Evolutionary conservation across 2,888 invertebrate species (phyloP), one percentile per base, ranked within the genome.

Genomic region (Myopa testacea): DNA sequence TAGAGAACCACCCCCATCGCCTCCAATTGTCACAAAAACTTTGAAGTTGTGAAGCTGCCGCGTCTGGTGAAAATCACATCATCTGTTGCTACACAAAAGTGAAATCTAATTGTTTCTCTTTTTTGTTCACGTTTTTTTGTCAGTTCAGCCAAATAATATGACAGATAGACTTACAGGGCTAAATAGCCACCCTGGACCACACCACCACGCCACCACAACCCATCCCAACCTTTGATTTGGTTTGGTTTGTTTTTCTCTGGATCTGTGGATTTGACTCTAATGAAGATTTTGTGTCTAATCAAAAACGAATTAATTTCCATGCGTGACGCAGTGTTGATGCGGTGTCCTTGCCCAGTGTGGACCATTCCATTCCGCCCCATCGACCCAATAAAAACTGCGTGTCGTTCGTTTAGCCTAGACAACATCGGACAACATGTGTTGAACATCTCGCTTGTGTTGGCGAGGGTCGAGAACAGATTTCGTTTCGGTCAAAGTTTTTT

Each of bases 261-360:
- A 45, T 45, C 10, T 45, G 45, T 45, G 45, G 45, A 45, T 45
- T 45, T 45, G 45, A 8, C 3, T 16, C 40, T 12, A 45, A 69
- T 26, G 52, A 68, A 58, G 7, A 75, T 75, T 67, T 67, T 68
- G 45, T 67, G 67, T 67, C 75, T 75, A 68, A 75, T 75, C 75
- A 75, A 68, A 75, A 75, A 75, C 40, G 68, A 75, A 75, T 75
- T 75, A 75, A 67, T 67, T 75, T 68, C 50, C 40, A 38, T 63
- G 34, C 73, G 62, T 62, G 73, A 26, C 58, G 68, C 37, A 38
- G 26, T 45, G 38, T n/a, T 45, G 40, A 8, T 10, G 73, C 45
- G 0, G 6, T 45, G 45, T 45, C 6, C 45, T 45, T 45, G 45
- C 45, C 45, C 45, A 26, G 26, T 26, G 26, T 2, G 26, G 1